Evolutionary conservation across 2,113 vertebrate genomes (phyloP).

Genomic region (Bos taurus): DNA sequence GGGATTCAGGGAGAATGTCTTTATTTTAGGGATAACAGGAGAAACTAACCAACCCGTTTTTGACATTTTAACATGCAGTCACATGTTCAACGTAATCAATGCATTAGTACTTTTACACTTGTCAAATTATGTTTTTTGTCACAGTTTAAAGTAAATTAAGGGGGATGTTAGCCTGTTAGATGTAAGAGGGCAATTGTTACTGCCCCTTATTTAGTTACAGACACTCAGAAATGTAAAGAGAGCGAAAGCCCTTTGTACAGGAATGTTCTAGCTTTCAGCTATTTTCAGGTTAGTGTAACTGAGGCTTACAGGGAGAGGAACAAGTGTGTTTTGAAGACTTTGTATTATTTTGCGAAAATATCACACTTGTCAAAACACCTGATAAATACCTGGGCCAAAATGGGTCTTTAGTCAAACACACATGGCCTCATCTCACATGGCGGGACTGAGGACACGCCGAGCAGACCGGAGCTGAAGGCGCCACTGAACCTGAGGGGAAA

Average conservation of each 20-base stretch:
- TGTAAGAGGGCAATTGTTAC: neutral
- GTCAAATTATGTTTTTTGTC: neutral
- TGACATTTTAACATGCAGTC: neutral
- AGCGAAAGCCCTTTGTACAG: neutral
- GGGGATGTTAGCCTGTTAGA: neutral
- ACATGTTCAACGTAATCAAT: neutral
- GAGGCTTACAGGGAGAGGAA: neutral
- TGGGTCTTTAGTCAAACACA: slow-evolving; percentile 22
- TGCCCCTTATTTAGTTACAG: neutral
- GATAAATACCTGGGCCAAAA: slow-evolving; percentile 18
- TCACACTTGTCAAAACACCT: slow-evolving; percentile 42
- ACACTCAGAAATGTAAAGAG: neutral
- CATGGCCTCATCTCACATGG: neutral
- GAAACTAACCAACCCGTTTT: neutral
- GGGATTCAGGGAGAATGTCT: neutral
- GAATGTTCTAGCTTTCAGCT: neutral
- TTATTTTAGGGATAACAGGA: neutral
- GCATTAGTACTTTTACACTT: neutral
- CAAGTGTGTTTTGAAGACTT: neutral
- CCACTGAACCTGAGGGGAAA: slow-evolving; percentile 20
- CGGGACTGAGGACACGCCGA: neutral
- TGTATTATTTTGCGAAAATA: neutral
- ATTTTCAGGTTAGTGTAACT: neutral
- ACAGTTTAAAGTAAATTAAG: neutral
- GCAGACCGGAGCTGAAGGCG: neutral